Evolutionary conservation across 1,140 invertebrate genomes (phyloP), one percentile per base, ranked within the genome.

Genomic region (Yoshiicerus persimilis): DNA sequence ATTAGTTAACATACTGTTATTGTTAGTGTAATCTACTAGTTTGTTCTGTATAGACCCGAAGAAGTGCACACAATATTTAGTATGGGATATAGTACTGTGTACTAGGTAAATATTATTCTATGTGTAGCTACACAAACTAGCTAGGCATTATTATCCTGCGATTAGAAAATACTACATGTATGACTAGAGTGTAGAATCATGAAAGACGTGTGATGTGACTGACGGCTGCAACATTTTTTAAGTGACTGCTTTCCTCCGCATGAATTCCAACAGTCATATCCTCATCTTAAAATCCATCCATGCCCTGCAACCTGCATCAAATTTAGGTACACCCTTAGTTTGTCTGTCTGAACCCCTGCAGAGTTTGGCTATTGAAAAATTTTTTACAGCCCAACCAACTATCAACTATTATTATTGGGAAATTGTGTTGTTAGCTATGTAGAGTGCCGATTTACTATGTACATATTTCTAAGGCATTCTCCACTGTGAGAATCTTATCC

Each of bases 261-360:
- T 89, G 89, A 87, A 89, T 89, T 89, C 87, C 75, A 27, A 75
- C 80, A 89, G 86, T 84, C 89, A 86, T 88, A 80, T 87, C 85
- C 87, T 89, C 80, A 41, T 85, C 32, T 80, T 36, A 34, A 23
- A 80, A 38, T 80, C 34, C 34, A 80, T 80, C 75, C 75, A 80
- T 80, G 75, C 75, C 75, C 75, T 80, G 75, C 75, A 80, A 80
- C 85, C 88, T 87, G 70, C 84, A 84, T 86, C 87, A 89, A 38
- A 85, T 89, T 88, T 84, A 86, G 87, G 89, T 89, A 89, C 87
- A 89, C 89, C 89, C 89, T 87, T 87, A 36, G 62, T 86, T 86
- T 84, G 75, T 80, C 75, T 80, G 75, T 80, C 16, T 80, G 89
- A 62, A 89, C 89, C 89, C 89, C 89, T 88, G 80, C n/a, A 83